Evolutionary conservation across 2,888 invertebrate species (phyloP), one percentile per base, ranked within the genome.

Genomic region (Cheilosia urbana): DNA sequence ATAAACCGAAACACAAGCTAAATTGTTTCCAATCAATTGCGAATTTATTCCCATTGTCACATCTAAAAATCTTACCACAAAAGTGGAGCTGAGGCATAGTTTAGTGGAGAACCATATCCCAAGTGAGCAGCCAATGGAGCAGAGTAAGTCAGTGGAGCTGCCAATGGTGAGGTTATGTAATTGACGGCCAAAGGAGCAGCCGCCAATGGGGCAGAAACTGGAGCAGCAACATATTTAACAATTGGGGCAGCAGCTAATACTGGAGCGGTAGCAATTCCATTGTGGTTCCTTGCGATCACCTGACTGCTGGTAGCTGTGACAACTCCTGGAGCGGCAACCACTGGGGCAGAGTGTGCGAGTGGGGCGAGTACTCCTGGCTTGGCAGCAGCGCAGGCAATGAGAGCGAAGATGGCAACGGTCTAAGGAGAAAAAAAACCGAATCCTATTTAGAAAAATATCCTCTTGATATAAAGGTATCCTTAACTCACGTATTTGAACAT

Each of bases 241-340:
- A 51, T 17, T 6, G 55, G 55, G 1, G 81, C 77, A 40, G 73
- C 79, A 27, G 65, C 57, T 90, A 5, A 9, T 92, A 93, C 91
- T 2, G 93, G 90, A 90, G 93, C 88, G 21, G 89, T 79, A 71
- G 89, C 89, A 60, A 88, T 87, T 27, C 90, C 90, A 88, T 91
- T 90, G 75, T 90, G 90, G 81, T 90, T 89, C 9, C 90, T 90
- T 4, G 90, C 84, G 17, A 92, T 88, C 53, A 90, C 90, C 73
- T 68, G 42, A 19, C 53, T 68, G 15, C 66, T 68, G 4, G 55
- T 40, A 30, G 55, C 55, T 15, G 66, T 55, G 3, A 55, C 47
- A 72, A 75, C 49, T 24, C 72, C 53, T 40, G 79, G 68, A 45
- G 79, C 68, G 15, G 76, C 78, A 45, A 80, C 37, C 60, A 83